phyloP scores from a whole-genome alignment of 2,797 vertebrate species.

The Rhinichthys osculus region DNA sequence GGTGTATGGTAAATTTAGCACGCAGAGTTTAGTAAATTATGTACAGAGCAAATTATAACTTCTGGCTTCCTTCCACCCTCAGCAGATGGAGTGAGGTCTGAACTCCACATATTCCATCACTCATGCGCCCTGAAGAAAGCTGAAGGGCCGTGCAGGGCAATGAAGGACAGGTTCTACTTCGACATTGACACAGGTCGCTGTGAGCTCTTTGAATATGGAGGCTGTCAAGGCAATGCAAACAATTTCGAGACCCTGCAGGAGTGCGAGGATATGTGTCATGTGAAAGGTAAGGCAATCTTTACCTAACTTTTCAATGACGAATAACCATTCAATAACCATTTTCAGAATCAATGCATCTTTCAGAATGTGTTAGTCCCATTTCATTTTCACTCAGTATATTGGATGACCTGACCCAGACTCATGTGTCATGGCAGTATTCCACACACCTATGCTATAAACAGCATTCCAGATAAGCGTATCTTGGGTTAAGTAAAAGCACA shows the following conservation, averaged over 20 bases:
- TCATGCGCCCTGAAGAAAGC: constrained; percentile 85
- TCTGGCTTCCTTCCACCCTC: constrained; percentile 42
- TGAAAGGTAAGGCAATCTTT: constrained; percentile 77
- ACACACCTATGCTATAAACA: constrained; percentile 14
- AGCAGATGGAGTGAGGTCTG: constrained; percentile 64
- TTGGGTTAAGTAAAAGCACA: constrained; percentile 33
- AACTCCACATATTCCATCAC: constrained; percentile 77
- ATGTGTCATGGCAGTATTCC: background rate
- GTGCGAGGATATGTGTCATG: constrained; percentile 82
- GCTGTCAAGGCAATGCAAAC: constrained; percentile 89
- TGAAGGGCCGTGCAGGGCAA: constrained; percentile 85
- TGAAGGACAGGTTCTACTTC: constrained; percentile 82
- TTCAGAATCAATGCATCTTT: background rate
- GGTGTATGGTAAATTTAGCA: constrained; percentile 62
- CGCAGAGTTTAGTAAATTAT: constrained; percentile 29
- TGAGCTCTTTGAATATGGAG: constrained; percentile 86
- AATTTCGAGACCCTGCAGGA: constrained; percentile 82
- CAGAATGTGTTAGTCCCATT: background rate
- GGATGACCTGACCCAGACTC: constrained; percentile 8
- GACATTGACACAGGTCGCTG: constrained; percentile 78
- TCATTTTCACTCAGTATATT: background rate
- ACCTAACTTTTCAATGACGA: background rate
- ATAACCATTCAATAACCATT: constrained; percentile 8
- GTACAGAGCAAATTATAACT: constrained; percentile 48
- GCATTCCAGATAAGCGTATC: constrained; percentile 33